Evolutionary conservation across 2,888 invertebrate species (phyloP), one percentile per base, ranked within the genome.

Genomic region (Brassicogethes aeneus): DNA sequence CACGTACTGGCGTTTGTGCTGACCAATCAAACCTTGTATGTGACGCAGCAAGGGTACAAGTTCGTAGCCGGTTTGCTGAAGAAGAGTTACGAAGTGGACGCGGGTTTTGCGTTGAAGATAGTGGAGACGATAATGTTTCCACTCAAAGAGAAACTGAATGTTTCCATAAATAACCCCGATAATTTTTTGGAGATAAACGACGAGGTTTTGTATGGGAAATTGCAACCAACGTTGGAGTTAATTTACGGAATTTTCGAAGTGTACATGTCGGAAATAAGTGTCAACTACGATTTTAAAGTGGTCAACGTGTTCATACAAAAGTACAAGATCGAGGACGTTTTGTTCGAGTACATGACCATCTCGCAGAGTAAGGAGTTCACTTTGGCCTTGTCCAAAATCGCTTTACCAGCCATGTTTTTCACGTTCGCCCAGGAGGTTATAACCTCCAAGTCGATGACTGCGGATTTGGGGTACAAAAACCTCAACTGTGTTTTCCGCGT

Each of bases 21-120:
- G 51, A 70, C 75, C 40, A 79, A 77, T 60, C 77, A 80, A 44
- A 86, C 86, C 0, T 69, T 86, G 31, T 87, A 85, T 56, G 77
- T 86, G 7, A 74, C 79, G 0, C 72, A 80, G 16, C 80, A 82
- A 79, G 30, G 80, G 80, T 77, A 80, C 40, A 72, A 74, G 42
- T 79, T 86, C 52, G 66, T 83, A 13, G 72, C 74, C 13, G 70
- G 70, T 43, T 71, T 83, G 40, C 55, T 82, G 1, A 75, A 75
- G 65, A 75, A 72, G 59, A 62, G 74, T 1, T 69, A 72, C 14
- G 71, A 74, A 37, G 64, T 73, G 29, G 73, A 78, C 50, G 61
- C 62, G 34, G 57, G 62, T 10, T 70, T 77, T 29, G 74, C 79
- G 13, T 68, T 72, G 42, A 66, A 74, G 44, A 72, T 85, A 3